These are phyloP conservation scores for Porites lutea DNA, from an alignment of 64 coral and sea anemone genomes.

Conservation along the genomic window DNA sequence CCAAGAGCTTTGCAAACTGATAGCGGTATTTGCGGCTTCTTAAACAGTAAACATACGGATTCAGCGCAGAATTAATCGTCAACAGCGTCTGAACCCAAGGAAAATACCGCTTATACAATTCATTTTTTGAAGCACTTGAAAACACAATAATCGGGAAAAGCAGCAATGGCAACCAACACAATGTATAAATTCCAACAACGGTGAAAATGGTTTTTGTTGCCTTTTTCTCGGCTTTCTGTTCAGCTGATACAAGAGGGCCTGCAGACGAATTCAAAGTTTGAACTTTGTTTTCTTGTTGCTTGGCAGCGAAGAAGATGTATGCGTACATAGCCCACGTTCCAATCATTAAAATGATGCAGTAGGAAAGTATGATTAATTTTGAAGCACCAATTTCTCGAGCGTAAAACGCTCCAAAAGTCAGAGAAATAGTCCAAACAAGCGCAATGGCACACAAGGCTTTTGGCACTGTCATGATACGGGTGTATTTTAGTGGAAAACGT, in stretches of 20 bases:
- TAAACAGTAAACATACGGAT: conserved; percentile 27
- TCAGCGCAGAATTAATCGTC: neutral
- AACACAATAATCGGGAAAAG: neutral
- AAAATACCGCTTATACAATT: neutral
- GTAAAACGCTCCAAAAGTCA: neutral
- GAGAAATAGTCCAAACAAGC: neutral
- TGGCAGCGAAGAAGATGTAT: neutral
- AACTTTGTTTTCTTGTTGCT: conserved; percentile 14
- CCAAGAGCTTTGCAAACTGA: conserved; percentile 20
- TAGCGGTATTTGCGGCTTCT: neutral
- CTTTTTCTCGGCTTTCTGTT: neutral
- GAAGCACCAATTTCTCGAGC: neutral
- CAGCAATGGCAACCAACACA: neutral
- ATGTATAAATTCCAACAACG: neutral
- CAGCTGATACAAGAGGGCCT: too few species aligned
- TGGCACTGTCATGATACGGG: neutral
- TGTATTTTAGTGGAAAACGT: conserved; percentile 3
- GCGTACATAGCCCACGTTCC: neutral
- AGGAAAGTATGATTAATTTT: neutral
- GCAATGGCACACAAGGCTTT: neutral
- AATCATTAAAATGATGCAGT: neutral
- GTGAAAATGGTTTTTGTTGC: conserved; percentile 12
- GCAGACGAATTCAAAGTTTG: neutral
- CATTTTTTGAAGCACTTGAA: neutral
- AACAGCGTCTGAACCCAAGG: neutral